Evolutionary conservation across 2,888 invertebrate genomes (phyloP), one percentile per base, ranked within the genome.

Genomic region (Melipona beecheii): DNA sequence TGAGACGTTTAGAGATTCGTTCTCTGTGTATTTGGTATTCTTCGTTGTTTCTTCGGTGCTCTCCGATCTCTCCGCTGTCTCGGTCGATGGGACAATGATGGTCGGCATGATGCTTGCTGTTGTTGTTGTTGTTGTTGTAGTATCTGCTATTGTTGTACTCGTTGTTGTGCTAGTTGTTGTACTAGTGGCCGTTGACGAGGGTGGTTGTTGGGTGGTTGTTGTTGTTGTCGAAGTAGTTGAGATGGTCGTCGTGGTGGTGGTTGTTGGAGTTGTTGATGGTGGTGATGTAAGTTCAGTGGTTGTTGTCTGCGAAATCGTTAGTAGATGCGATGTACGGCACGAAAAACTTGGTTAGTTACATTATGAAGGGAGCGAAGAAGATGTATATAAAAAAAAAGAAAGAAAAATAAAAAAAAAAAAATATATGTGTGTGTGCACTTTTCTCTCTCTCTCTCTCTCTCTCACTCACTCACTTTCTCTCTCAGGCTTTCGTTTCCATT

Each of bases 281-380:
- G 88, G 86, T 76, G 91, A 82, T 76, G 90, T 90, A 82, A 91
- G 84, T 83, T 90, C 85, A 85, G 90, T 88, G 71, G 89, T 86
- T 84, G 91, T 87, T 89, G 94, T 94, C 94, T 94, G 94, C 90
- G 94, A 93, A 94, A 94, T 93, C 91, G 94, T 94, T 94, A 94
- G 94, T 94, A 93, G 91, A 93, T 93, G 94, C 94, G 93, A 90
- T 93, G 93, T 93, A 92, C 91, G 91, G 91, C 92, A 92, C 89
- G 91, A 91, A 87, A 91, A 89, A 90, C 86, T 90, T 91, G 81
- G 93, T 94, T 94, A 94, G 93, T 94, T 92, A 93, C 91, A 88
- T 85, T 89, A 81, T 70, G 83, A 79, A 66, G 68, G 73, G 78
- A 76, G 70, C 52, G 72, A 72, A 88, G 78, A 75, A 89, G 76